A percentile compares a stretch with the other conserved stretches of the same genome.
Conservation (phyloP, 2,797 vertebrate species). For the Anas bernieri region DNA sequence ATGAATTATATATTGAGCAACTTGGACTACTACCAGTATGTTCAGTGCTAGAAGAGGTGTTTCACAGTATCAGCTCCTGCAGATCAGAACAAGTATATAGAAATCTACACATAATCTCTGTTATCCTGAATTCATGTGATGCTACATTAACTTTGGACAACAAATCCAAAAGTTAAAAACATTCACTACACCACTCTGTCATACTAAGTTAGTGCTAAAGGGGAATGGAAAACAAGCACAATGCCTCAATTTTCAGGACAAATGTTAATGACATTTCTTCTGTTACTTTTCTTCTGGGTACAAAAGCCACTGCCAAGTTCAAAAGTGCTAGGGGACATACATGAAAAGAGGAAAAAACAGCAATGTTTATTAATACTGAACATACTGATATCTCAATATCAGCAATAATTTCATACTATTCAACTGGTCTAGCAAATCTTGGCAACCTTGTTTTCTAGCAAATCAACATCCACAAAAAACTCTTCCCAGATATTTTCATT, state of each 20-base stretch:
- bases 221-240: constrained; percentile 44
- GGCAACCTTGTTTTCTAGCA: constrained; percentile 14
- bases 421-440: constrained; percentile 62
- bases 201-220: constrained; percentile 18
- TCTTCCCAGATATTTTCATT: constrained; percentile 36
- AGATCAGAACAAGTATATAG: not conserved
- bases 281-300: constrained; percentile 48
- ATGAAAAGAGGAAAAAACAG: constrained; percentile 59
- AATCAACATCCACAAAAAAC: not conserved
- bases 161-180: constrained; percentile 37
- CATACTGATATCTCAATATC: constrained; percentile 65
- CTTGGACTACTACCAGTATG: not conserved
- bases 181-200: not conserved
- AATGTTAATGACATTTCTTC: constrained; percentile 52
- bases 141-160: not conserved
- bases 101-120: not conserved
- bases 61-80: not conserved
- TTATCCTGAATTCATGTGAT: not conserved
- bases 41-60: not conserved
- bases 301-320: constrained; percentile 48
- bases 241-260: constrained; percentile 15
- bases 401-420: constrained; percentile 71
- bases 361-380: constrained; percentile 70
- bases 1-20: not conserved
- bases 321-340: constrained; percentile 47